Percentiles rank a stretch among this genome's conserved stretches.
Conservation (phyloP, 2,113 vertebrate genomes). For the Heliornis fulica region DNA sequence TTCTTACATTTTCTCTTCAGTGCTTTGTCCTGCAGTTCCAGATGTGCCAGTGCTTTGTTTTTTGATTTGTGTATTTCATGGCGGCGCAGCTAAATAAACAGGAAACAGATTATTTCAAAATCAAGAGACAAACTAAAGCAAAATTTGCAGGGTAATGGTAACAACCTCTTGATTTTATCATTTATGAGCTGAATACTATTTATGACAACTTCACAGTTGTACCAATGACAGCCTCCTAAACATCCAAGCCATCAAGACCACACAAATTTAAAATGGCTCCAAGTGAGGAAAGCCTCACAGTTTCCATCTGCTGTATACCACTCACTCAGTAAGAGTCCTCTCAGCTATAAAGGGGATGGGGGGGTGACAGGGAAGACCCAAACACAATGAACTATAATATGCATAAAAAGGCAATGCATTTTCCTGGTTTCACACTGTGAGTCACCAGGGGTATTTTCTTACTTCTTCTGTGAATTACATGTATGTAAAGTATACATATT, state of each 20-base stretch:
- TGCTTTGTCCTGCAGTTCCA: conserved; percentile 86
- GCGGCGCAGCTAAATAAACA: conserved; percentile 72
- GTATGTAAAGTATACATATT: neutral
- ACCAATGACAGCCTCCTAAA: neutral
- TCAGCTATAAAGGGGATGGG: neutral
- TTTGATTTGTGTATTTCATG: conserved; percentile 90
- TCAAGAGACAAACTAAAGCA: neutral
- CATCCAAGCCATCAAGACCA: neutral
- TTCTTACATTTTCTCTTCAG: conserved; percentile 73
- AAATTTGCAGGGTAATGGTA: neutral
- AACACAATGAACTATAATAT: neutral
- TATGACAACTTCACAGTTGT: neutral
- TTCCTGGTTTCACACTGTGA: neutral
- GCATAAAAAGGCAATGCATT: neutral
- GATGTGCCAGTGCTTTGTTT: conserved; percentile 82
- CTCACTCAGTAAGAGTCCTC: neutral
- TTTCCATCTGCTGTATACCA: neutral
- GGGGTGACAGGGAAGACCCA: accelerated
- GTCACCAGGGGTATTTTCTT: neutral
- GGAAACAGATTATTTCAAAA: neutral
- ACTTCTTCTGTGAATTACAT: neutral
- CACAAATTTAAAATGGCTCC: neutral
- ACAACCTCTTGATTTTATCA: neutral
- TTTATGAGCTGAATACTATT: neutral
- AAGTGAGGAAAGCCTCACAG: neutral